Conservation (phyloP, 2,113 vertebrate genomes). For the Limanda limanda region DNA sequence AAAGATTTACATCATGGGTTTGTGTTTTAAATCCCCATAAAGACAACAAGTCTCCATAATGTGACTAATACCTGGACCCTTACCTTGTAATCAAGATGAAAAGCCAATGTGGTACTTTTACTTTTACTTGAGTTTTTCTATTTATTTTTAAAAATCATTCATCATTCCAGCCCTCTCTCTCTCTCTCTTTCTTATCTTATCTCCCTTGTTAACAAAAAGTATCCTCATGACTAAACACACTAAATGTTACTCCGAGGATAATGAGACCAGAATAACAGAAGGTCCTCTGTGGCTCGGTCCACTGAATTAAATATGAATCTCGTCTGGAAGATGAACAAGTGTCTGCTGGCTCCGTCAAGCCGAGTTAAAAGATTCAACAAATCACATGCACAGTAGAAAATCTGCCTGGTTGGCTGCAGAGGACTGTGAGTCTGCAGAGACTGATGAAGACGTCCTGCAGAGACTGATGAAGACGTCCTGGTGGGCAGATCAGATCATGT, state of each 20-base stretch:
- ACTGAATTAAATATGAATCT: constrained; percentile 56
- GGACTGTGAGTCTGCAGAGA: no score
- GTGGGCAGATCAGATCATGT: no score
- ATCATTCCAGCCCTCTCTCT: not conserved
- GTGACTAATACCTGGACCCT: no score
- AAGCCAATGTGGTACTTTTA: no score
- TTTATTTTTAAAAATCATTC: no score
- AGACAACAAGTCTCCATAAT: no score
- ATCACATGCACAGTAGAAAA: not conserved
- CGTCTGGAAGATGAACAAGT: not conserved
- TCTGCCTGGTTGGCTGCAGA: not conserved
- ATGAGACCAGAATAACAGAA: constrained; percentile 41
- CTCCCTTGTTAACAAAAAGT: not conserved
- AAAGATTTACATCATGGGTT: no score
- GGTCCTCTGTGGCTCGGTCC: constrained; percentile 11
- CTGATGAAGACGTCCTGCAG: no score
- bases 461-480: no score
- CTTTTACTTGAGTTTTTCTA: no score
- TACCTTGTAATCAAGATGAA: no score
- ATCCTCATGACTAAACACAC: constrained; percentile 15
- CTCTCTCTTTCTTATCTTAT: not conserved
- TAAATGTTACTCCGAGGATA: constrained; percentile 12
- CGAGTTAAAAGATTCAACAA: not conserved
- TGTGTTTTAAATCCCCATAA: no score
- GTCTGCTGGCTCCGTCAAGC: not conserved